Conservation (phyloP, 2,888 invertebrate genomes). For the Drosophila niveifrons region DNA sequence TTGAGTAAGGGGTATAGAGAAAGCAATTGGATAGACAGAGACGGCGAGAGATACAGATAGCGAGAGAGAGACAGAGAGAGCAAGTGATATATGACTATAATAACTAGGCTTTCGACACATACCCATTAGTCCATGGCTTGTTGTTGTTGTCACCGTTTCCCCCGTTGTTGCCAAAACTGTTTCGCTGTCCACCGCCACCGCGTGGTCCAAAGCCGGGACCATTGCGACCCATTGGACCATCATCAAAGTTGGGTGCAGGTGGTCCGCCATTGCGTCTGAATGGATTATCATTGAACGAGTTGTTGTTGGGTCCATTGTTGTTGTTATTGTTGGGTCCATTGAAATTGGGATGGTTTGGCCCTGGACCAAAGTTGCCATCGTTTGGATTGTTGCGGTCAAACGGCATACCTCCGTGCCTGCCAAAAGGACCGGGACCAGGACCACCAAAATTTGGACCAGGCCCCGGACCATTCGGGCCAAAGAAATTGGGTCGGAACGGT, state of each 20-base stretch:
- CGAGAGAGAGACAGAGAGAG: background rate
- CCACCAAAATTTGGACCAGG: conserved; percentile 32
- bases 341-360: conserved; percentile 38
- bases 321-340: conserved; percentile 32
- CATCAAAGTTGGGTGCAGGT: conserved; percentile 43
- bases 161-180: conserved; percentile 33
- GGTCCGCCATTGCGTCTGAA: conserved; percentile 69
- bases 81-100: background rate
- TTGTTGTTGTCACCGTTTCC: conserved; percentile 49
- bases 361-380: conserved; percentile 18
- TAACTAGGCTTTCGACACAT: conserved; percentile 54
- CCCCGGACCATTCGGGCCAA: conserved; percentile 44
- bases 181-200: conserved; percentile 31
- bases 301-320: conserved; percentile 10
- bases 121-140: conserved; percentile 67
- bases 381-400: conserved; percentile 33
- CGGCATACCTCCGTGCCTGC: conserved; percentile 10
- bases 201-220: conserved; percentile 37
- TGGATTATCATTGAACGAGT: conserved; percentile 67
- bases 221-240: conserved; percentile 11
- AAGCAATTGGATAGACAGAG: background rate
- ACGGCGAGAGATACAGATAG: background rate
- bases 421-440: conserved; percentile 21
- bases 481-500: conserved; percentile 46
- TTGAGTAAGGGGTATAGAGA: background rate